Evolutionary conservation across 2,797 vertebrate genomes (phyloP), one percentile per base, ranked within the genome.

Genomic region (Ctenopoma kingsleyae): DNA sequence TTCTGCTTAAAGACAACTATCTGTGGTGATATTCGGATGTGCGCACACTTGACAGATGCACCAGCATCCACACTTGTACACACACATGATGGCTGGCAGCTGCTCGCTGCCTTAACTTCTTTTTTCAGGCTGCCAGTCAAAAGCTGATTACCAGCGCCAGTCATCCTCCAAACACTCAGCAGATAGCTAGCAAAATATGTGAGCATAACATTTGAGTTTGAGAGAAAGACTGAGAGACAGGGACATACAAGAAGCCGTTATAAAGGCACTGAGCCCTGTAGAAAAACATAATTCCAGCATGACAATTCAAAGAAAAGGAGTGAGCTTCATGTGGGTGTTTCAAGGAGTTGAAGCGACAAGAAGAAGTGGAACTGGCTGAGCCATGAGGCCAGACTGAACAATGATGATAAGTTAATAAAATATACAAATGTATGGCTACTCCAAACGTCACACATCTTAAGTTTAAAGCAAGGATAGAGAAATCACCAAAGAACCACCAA

Each of bases 91-190:
- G 54, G 76, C 52, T 84, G 74, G 80, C 83, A 84, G 78, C 80
- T 73, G 71, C 77, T 85, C 70, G 11, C 55, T 61, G 75, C 73
- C 62, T 74, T 47, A 67, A 80, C 81, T 84, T 81, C 49, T 77
- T 76, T 30, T 76, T 74, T 67, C 55, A 61, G 63, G 80, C 75
- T 71, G 77, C 81, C 67, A 80, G 70, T 69, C 43, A 72, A 87
- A 89, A 87, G 76, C 76, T 86, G 88, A 87, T 92, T 90, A 87
- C 74, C 70, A 67, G 70, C 52, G 35, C 71, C 84, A 82, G 74
- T 74, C 27, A 7, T 69, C 71, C 74, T 58, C 58, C 57, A 83
- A 80, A 87, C 79, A 87, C 88, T 87, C 71, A 76, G 56, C 70
- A 47, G 63, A 66, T 61, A 84, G 79, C 66, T 20, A 62, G 38